phyloP scores from a whole-genome alignment of 2,888 invertebrate genomes.

The Polylopha cassiicola region DNA sequence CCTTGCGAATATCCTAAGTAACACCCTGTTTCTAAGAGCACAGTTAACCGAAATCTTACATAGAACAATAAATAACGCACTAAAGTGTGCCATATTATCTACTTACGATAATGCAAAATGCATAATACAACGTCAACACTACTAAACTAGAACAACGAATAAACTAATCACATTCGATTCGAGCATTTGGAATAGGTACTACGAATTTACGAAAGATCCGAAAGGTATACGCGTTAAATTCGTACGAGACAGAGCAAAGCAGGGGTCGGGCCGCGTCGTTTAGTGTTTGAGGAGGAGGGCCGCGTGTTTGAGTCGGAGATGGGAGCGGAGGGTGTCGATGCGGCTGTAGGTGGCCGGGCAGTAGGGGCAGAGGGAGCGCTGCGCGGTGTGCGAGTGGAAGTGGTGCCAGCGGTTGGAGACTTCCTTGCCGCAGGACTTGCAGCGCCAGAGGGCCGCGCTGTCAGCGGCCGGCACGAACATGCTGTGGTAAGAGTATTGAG shows the following conservation, averaged over 20 bases:
- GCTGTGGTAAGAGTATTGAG: conserved; percentile 85
- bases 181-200: too few relatives aligned
- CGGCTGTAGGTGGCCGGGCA: conserved; percentile 92
- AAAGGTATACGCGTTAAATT: conserved; percentile 19
- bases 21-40: conserved; percentile 69
- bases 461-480: conserved; percentile 87
- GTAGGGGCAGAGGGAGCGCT: conserved; percentile 88
- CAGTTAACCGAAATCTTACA: conserved; percentile 51
- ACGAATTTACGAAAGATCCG: too few relatives aligned
- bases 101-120: conserved; percentile 33
- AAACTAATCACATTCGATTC: conserved; percentile 22
- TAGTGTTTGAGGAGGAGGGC: conserved; percentile 69
- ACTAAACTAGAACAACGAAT: conserved; percentile 30
- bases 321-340: conserved; percentile 90
- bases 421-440: conserved; percentile 89
- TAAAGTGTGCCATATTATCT: conserved; percentile 52
- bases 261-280: conserved; percentile 32
- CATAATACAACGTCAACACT: conserved; percentile 42
- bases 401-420: conserved; percentile 93
- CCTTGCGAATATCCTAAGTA: conserved; percentile 36
- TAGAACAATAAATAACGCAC: conserved; percentile 57
- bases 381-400: conserved; percentile 89
- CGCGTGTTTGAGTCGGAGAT: conserved; percentile 86
- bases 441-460: conserved; percentile 86
- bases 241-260: conserved; percentile 23